Base-by-base conservation (phyloP, 2,113 vertebrate genomes). In the Prionailurus bengalensis region DNA sequence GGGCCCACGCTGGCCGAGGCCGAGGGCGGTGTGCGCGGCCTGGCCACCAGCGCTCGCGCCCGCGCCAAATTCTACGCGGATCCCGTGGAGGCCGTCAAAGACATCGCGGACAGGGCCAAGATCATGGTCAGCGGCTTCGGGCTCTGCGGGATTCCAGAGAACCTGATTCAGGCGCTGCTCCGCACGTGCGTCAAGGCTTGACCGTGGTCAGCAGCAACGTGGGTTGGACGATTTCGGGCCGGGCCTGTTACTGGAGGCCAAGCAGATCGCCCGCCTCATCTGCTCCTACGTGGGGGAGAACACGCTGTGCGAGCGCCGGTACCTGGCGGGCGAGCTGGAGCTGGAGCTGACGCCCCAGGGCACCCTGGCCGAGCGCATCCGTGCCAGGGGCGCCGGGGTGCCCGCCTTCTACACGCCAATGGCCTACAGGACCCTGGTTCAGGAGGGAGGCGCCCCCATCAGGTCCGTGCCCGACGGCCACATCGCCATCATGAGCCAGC, bases 121-220 rank as follows among this genome's bases (percentile, higher is more conserved):
- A 13, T 99, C 93, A 99, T 99, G 84, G 99, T 99, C 86, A 99
- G 99, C 98, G 99, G 99, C 31, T 99, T 99, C 98, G 99, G 99
- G 61, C 98, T 99, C 82, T 99, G 99, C 97, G 99, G 99, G 12
- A 99, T 99, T 89, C 99, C 99, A 4, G 99, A 99, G 98, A 99
- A 99, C 94, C 99, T 99, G 33, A 99, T 99, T 78, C 99, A 98
- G 42, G 99, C 99, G 93, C 98, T 99, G 93, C 98, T 99, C 98
- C 99, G 99, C 98, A 99, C 98, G 0, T 99, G 99, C 4, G 99
- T 99, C 68, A 99, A 99, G 53, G 98, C 89, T 94, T 99, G 96
- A 99, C 99, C 6, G 99, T 99, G 78, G 99, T 99, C 97, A 99
- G 99, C 98, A 99, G 99, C 97, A 99, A 99, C 98, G 99, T 99